Base-by-base conservation (phyloP, 1,140 invertebrate genomes). In the Tetranychus urticae region DNA sequence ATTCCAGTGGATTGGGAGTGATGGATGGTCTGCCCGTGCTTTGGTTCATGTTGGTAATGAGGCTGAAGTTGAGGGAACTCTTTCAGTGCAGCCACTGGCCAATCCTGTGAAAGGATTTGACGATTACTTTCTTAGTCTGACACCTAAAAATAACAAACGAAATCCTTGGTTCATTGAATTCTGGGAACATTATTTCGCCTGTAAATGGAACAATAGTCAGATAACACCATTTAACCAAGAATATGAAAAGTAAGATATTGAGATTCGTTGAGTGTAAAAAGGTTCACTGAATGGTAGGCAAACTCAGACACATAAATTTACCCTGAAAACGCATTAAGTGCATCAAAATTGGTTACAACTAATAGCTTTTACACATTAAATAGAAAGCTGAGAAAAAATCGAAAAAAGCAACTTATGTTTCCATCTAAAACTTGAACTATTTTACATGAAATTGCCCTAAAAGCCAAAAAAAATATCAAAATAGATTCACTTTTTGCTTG, bases 101-200 rank as follows among this genome's bases (percentile, higher is more conserved):
- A 86, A 88, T 70, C 82, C 83, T 2, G 86, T 92, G 1, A 73
- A 72, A 31, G 87, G 87, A 1, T 93, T 93, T 69, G 81, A 86
- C 66, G 81, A 88, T 63, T 91, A 92, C 71, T 92, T 93, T 71
- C 78, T 89, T 31, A 77, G 77, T 56, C 76, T 92, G 3, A 88
- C 83, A 33, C 84, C 88, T 5, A 81, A 86, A 66, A 88, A 84
- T 70, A 91, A 91, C 72, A 79, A 77, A 65, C 76, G 88, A 48
- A 91, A 92, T 76, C 88, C 88, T 0, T 92, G 88, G 88, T 92
- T 93, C 75, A 79, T 86, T 33, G 88, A 92, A 77, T 91, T 89
- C 73, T 92, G 88, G 88, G 88, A 92, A 68, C 80, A 86, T 69
- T 85, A 88, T 68, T 91, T 91, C 68, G 78, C 84, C 62, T 69